Evolutionary conservation across 2,797 vertebrate species (phyloP), one percentile per base, ranked within the genome.

Genomic region (Ctenochaetus hawaiiensis): DNA sequence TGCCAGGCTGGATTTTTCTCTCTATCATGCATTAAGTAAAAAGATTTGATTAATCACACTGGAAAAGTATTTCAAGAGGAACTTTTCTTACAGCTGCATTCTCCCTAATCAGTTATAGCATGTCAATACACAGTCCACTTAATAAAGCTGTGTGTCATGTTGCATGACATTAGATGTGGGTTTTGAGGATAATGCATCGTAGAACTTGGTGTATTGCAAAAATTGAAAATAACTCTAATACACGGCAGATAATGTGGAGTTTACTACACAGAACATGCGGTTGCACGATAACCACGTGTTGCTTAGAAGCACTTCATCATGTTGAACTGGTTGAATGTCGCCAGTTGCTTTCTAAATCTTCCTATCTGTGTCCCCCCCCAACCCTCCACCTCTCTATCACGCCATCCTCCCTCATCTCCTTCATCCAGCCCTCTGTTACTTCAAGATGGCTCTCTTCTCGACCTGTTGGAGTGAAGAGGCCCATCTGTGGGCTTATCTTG

Each of bases 401-500:
- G 45, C 43, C 0, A 1, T 4, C 41, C 62, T 22, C 56, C 53
- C n/a, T 41, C 74, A 76, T 76, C 63, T 58, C 49, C 72, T 51
- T 68, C 64, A 68, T 69, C 47, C 67, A 73, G 47, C 57, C 81
- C 81, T 80, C 77, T 83, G 51, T 78, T 76, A 88, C 65, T 80
- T 75, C 41, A 44, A 79, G 67, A 78, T 48, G 74, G 67, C 78
- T 87, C 76, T 78, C 71, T 78, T 75, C 88, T 80, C 68, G 45
- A 91, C 85, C 92, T 86, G 80, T 80, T 84, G 83, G 78, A 93
- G 87, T 84, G 81, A 72, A 91, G 84, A 92, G 75, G 81, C 79
- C 89, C 85, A 83, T 91, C 84, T 90, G 76, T 81, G 82, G 82
- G 82, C 87, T 91, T 89, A 93, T 93, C 89, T 87, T 75, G 84